Base-by-base conservation (phyloP, 2,797 vertebrate species). In the Fistularia tabacaria region DNA sequence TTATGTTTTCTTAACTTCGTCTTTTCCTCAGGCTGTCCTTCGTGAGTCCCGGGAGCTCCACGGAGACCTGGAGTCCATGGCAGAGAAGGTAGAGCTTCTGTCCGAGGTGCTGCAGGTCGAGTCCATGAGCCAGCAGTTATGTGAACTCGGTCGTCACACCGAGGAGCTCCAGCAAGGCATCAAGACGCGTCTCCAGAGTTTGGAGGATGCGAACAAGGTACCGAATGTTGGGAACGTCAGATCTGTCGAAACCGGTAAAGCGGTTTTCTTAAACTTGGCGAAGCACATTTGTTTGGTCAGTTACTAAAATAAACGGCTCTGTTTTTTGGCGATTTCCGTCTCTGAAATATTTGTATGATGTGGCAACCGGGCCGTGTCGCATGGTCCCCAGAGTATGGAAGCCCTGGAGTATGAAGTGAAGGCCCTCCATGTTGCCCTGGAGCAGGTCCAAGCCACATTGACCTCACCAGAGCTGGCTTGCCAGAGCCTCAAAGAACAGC, bases 151-250 rank as follows among this genome's bases (percentile, higher is more conserved):
- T 15, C 88, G 92, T 9, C 91, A 93, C 69, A 92, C 93, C 0
- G 95, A 95, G 69, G 94, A 95, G 50, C 83, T 99, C 46, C 93
- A 92, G 72, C 95, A 98, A 66, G 64, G 82, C 57, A 90, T 95
- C 74, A 92, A 81, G 84, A 79, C 67, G 0, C 90, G 89, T 9
- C 77, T 98, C 43, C 94, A 96, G 81, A 95, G 79, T 72, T 87
- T 99, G 58, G 94, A 97, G 58, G 97, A 99, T 69, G 95, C 95
- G 56, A 90, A 95, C 57, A 96, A 97, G 94, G 97, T 87, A 62
- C 11, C 7, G 36, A 10, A 37, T 4, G 12, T 11, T 37, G 5
- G 40, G 1, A 14, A 15, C 42, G 8, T 9, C 8, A n/a, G 25
- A 36, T 63, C 8, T 51, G n/a, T 46, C 40, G 59, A 0, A 42